Conservation (phyloP, 2,113 vertebrate genomes). For the Gymnogyps californianus region DNA sequence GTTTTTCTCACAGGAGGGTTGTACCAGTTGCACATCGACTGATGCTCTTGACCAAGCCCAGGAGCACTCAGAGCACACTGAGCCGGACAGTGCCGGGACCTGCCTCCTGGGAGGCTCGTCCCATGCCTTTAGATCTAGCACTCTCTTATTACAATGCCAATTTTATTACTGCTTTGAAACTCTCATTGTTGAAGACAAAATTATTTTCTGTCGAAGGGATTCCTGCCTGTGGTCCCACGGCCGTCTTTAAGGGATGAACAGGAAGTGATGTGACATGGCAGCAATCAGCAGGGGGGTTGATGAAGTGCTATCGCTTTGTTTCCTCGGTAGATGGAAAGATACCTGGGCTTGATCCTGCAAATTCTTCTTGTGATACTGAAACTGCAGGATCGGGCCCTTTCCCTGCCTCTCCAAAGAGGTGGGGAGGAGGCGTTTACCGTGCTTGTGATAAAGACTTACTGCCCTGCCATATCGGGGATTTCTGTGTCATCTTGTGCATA, state of each 20-base stretch:
- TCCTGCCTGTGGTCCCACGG: neutral
- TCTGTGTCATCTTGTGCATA: neutral
- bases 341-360: neutral
- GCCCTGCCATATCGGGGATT: accelerated
- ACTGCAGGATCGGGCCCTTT: neutral
- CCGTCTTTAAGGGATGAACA: accelerated
- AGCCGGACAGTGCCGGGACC: accelerated
- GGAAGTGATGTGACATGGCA: neutral
- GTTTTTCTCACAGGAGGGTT: neutral
- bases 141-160: neutral
- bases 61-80: neutral
- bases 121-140: neutral
- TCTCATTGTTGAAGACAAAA: neutral
- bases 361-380: too few species aligned
- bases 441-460: neutral
- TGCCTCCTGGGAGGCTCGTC: neutral
- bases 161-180: neutral
- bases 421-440: accelerated
- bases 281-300: accelerated
- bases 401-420: accelerated
- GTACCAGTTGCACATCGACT: neutral
- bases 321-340: neutral
- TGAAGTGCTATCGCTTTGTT: accelerated
- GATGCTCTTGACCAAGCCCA: neutral
- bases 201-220: neutral